Conservation (phyloP, 2,797 vertebrate genomes). For the Gymnocypris eckloni region DNA sequence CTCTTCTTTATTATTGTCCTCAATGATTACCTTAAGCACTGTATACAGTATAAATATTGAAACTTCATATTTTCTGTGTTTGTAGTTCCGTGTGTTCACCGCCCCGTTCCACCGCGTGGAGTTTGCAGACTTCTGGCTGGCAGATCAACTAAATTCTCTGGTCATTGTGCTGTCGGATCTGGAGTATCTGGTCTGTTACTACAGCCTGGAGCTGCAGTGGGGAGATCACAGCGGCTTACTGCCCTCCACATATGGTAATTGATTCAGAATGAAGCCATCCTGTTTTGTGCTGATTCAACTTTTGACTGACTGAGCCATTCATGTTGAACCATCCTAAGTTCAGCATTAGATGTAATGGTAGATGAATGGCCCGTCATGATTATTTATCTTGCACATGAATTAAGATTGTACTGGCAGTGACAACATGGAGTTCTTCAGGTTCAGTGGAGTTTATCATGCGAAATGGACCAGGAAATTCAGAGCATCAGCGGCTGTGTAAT, state of each 20-base stretch:
- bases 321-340: neutral
- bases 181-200: conserved; percentile 95
- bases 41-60: conserved; percentile 33
- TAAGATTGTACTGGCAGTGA: conserved; percentile 8
- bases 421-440: conserved; percentile 20
- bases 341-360: neutral
- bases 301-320: neutral
- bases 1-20: neutral
- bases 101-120: conserved; percentile 97
- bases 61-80: conserved; percentile 1
- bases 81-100: conserved; percentile 95
- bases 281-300: neutral
- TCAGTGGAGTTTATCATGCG: conserved; percentile 17
- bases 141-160: conserved; percentile 97
- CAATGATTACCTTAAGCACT: neutral
- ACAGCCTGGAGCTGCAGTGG: conserved; percentile 86
- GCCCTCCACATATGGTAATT: conserved; percentile 71
- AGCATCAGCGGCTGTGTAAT: conserved; percentile 30
- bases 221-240: conserved; percentile 81
- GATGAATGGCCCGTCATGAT: neutral
- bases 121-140: conserved; percentile 99
- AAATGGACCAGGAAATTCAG: conserved; percentile 31
- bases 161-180: conserved; percentile 94
- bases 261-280: neutral
- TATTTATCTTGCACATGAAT: conserved; percentile 11